Evolutionary conservation across 2,888 invertebrate genomes (phyloP).

Genomic region (Tachina fera): DNA sequence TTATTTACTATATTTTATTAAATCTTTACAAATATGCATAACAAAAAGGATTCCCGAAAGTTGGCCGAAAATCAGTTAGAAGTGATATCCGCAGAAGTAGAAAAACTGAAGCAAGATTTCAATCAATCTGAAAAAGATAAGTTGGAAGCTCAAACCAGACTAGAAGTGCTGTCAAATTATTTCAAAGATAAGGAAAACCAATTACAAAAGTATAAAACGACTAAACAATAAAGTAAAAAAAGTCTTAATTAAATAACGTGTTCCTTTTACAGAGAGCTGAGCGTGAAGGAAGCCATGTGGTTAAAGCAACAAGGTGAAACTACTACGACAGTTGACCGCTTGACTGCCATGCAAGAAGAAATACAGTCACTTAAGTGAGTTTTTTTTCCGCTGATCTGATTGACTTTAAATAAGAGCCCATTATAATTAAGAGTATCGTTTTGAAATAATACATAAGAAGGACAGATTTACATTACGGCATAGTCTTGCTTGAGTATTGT

Average conservation of each 20-base stretch:
- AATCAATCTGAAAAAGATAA: constrained; percentile 88
- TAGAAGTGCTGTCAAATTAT: constrained; percentile 93
- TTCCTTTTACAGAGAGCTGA: constrained; percentile 87
- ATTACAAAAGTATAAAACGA: constrained; percentile 88
- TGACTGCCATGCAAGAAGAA: constrained; percentile 90
- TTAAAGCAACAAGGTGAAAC: constrained; percentile 92
- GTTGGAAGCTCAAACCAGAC: constrained; percentile 90
- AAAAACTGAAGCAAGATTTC: constrained; percentile 85
- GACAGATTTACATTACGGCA: no score
- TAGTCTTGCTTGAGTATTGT: no score
- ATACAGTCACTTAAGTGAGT: constrained; percentile 90
- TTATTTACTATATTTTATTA: neutral
- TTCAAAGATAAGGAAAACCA: constrained; percentile 95
- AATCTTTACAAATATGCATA: neutral
- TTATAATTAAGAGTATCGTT: no score
- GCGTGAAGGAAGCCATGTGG: constrained; percentile 89
- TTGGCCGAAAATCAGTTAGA: constrained; percentile 82
- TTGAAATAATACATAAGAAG: no score
- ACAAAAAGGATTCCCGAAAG: constrained; percentile 81
- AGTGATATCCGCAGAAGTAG: constrained; percentile 84
- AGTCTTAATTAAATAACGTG: constrained; percentile 64
- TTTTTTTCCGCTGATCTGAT: no score
- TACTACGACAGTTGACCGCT: constrained; percentile 90
- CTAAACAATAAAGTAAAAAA: neutral
- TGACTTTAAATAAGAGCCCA: no score